Evolutionary conservation across 2,113 vertebrate genomes (phyloP).

Genomic region (Salvator merianae): DNA sequence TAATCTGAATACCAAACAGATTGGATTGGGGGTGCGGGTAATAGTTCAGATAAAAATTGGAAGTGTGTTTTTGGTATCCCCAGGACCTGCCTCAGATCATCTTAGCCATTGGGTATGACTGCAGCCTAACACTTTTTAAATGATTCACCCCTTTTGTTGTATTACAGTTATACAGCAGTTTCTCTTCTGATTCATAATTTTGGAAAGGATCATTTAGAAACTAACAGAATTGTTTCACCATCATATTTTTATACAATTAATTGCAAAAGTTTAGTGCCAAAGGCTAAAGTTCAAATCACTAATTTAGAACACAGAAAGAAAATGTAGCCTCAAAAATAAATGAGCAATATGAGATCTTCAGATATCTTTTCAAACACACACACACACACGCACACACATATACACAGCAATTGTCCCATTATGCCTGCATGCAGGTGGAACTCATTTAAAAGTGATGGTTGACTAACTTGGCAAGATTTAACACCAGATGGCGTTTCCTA

Average conservation of each 20-base stretch:
- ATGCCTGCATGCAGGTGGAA: constrained; percentile 27
- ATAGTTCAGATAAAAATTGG: too few relatives aligned
- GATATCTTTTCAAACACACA: background rate
- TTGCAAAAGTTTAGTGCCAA: background rate
- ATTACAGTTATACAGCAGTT: background rate
- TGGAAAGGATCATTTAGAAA: background rate
- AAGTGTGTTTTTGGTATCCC: too few relatives aligned
- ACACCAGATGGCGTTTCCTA: constrained; percentile 32
- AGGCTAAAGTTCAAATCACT: background rate
- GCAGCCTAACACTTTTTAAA: background rate
- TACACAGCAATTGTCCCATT: constrained; percentile 20
- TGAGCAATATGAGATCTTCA: constrained; percentile 1
- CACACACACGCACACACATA: too few relatives aligned
- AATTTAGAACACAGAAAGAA: background rate
- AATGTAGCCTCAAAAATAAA: background rate
- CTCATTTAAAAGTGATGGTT: constrained; percentile 37
- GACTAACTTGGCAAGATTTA: constrained; percentile 35
- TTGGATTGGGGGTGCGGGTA: too few relatives aligned
- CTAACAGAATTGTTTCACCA: background rate
- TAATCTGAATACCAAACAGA: too few relatives aligned
- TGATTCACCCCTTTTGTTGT: background rate
- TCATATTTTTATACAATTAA: background rate
- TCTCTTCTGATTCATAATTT: background rate
- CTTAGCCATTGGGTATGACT: too few relatives aligned
- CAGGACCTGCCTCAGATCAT: too few relatives aligned